Conservation (phyloP, 2,113 vertebrate species). For the Protobothrops mucrosquamatus region DNA sequence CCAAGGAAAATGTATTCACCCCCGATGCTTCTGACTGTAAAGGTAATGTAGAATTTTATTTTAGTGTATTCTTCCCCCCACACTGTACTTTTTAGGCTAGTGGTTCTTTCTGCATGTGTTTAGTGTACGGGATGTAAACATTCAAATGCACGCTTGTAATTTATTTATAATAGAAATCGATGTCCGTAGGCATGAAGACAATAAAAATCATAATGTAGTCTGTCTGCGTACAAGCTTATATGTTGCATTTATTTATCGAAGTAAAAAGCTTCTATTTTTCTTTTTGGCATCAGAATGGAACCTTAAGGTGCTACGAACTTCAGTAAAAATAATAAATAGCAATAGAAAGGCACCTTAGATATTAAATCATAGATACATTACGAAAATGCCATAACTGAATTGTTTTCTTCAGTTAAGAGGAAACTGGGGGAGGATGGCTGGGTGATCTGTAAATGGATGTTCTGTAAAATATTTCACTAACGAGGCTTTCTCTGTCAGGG, state of each 20-base stretch:
- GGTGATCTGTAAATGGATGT: background rate
- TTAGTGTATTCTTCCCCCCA: background rate
- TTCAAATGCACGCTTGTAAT: background rate
- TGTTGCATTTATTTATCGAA: background rate
- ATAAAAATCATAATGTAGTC: background rate
- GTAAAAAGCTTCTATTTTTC: background rate
- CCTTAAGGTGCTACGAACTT: background rate
- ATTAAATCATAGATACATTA: background rate
- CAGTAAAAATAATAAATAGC: background rate
- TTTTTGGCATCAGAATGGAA: background rate
- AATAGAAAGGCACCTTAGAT: background rate
- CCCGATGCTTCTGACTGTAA: slow-evolving; percentile 70
- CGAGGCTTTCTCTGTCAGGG: background rate
- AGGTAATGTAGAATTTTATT: slow-evolving; percentile 69
- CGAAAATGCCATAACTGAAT: background rate
- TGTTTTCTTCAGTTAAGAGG: background rate
- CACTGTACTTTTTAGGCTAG: background rate
- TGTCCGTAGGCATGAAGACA: background rate
- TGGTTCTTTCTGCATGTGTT: background rate
- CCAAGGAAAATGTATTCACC: slow-evolving; percentile 79
- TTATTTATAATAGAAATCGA: background rate
- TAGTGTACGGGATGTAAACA: background rate
- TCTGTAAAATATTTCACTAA: background rate
- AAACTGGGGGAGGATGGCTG: background rate
- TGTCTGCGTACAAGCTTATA: background rate